Conservation (phyloP, 2,888 invertebrate species). For the Thereva unica region DNA sequence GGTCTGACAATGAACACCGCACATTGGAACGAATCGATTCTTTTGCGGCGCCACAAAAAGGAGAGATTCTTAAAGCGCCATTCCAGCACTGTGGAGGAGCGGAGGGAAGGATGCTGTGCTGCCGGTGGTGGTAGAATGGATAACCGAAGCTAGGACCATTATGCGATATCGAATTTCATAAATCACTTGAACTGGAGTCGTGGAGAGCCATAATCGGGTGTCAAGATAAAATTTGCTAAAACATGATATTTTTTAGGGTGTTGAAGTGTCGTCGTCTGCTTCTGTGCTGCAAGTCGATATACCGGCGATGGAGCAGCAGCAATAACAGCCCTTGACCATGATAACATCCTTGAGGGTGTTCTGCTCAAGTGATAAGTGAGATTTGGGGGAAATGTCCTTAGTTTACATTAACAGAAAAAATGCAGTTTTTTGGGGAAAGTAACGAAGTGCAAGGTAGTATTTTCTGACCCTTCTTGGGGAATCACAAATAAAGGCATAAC, state of each 20-base stretch:
- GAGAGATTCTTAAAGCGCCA: too few relatives aligned
- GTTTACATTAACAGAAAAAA: too few relatives aligned
- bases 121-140: neutral
- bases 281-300: neutral
- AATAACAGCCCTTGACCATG: neutral
- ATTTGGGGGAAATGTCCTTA: too few relatives aligned
- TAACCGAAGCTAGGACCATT: neutral
- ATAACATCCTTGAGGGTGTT: too few relatives aligned
- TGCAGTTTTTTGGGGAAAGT: too few relatives aligned
- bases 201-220: slow-evolving; percentile 9
- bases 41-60: too few relatives aligned
- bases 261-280: slow-evolving; percentile 1
- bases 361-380: too few relatives aligned
- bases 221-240: slow-evolving; percentile 8
- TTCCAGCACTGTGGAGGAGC: neutral
- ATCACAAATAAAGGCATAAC: too few relatives aligned
- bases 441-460: too few relatives aligned
- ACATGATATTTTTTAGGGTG: neutral
- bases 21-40: too few relatives aligned
- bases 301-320: neutral
- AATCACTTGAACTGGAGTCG: neutral
- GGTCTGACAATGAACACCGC: too few relatives aligned
- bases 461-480: too few relatives aligned
- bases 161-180: slow-evolving; percentile 7
- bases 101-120: neutral